Evolutionary conservation across 1,140 invertebrate species (phyloP).

Genomic region (Brachionus plicatilis): DNA sequence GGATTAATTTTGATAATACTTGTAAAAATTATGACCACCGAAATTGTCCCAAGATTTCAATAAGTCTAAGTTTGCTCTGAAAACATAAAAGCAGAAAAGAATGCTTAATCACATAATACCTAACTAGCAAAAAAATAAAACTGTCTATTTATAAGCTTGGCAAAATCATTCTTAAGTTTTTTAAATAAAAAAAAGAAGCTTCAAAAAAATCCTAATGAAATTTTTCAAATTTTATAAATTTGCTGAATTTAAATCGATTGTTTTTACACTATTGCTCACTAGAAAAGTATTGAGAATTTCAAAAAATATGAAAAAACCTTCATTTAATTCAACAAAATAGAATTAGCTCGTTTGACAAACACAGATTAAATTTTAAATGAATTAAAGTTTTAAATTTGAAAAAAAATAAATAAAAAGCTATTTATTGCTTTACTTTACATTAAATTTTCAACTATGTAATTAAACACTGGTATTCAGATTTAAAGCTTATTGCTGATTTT

Average conservation of each 20-base stretch:
- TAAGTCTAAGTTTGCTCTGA: no score
- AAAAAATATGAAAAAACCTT: background rate
- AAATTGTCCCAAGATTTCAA: no score
- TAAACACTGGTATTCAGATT: background rate
- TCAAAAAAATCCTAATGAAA: no score
- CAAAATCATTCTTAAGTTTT: no score
- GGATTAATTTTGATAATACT: no score
- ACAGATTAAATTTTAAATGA: background rate
- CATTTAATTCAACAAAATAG: background rate
- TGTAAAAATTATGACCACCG: no score
- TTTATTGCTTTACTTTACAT: background rate
- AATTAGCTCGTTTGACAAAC: background rate
- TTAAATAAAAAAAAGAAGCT: no score
- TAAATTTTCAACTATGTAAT: background rate
- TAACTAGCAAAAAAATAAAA: no score
- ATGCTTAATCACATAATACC: no score
- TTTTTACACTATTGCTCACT: background rate
- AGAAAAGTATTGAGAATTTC: background rate
- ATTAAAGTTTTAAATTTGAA: background rate
- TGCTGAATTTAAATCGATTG: background rate
- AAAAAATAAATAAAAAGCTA: no score
- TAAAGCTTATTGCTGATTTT: background rate
- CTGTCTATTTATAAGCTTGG: no score
- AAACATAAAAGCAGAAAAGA: no score
- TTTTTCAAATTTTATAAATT: background rate